phyloP scores from a whole-genome alignment of 2,797 vertebrate genomes.

The Labroides dimidiatus region DNA sequence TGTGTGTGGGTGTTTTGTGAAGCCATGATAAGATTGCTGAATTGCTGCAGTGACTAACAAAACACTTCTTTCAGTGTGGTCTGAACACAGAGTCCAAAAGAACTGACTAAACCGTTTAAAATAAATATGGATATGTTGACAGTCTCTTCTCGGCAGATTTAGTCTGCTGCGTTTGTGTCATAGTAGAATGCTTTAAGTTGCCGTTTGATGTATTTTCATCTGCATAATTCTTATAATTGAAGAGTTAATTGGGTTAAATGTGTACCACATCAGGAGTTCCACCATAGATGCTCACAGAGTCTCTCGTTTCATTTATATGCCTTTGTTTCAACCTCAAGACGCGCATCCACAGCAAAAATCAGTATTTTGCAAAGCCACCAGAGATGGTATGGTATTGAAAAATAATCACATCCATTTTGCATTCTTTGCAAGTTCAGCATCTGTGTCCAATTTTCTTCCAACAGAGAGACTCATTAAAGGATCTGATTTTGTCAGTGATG shows the following conservation, averaged over 20 bases:
- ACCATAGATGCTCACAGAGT: background rate
- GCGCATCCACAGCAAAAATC: background rate
- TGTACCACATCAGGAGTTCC: constrained; percentile 32
- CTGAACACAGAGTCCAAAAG: constrained; percentile 50
- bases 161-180: constrained; percentile 18
- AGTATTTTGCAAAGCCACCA: background rate
- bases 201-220: constrained; percentile 6
- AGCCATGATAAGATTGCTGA: constrained; percentile 51
- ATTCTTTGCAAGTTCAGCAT: constrained; percentile 10
- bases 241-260: constrained; percentile 37
- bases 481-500: constrained; percentile 50
- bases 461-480: constrained; percentile 53
- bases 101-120: constrained; percentile 34
- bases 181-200: constrained; percentile 12
- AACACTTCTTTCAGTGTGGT: constrained; percentile 49
- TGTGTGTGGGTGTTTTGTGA: constrained; percentile 57
- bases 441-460: constrained; percentile 17
- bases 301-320: constrained; percentile 1
- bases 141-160: constrained; percentile 19
- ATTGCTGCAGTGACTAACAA: constrained; percentile 62
- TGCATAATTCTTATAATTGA: constrained; percentile 22
- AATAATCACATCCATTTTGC: constrained; percentile 10
- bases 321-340: constrained; percentile 6
- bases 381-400: background rate
- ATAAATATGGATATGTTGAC: constrained; percentile 38